Base-by-base conservation (phyloP, 2,113 vertebrate genomes). In the Leptosomus discolor region DNA sequence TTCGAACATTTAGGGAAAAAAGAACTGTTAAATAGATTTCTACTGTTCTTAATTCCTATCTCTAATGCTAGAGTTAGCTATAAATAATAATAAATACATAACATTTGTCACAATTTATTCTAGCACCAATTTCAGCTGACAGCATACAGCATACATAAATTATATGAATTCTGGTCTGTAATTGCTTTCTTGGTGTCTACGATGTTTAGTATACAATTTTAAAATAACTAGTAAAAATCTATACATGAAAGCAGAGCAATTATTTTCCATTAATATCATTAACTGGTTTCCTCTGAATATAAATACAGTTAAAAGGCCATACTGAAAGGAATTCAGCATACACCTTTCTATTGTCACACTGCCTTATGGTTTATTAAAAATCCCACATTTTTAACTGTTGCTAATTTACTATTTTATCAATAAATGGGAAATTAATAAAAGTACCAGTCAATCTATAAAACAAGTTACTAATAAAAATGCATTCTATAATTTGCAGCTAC, bases 401-500 rank as follows among this genome's bases (percentile, higher is more conserved):
- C 46, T 94, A 93, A 91, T 92, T 91, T 68, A 82, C 12, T 65
- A 10, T 84, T 95, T 79, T 69, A 82, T 82, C 13, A 4, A 91
- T 48, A 79, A 92, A 88, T 81, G 32, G 51, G 29, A 93, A 97
- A 97, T 94, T 96, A 88, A 96, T 86, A 43, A 48, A 87, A 91
- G 39, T 64, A 92, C 12, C 58, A 89, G 37, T 34, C 63, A 94
- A 92, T 93, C 80, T 84, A 43, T 84, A 95, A 90, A 95, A 67
- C 22, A 92, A 67, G 54, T 94, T 63, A 88, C 54, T 78, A 96
- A 86, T 92, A 98, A 97, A 98, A 96, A 86, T 48, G 65, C 41
- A 78, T 89, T 94, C 43, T 85, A 36, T 64, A 76, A 21, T 92
- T 75, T 78, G 39, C 46, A 95, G 74, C 19, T 90, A 81, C 81